phyloP scores from a whole-genome alignment of 2,113 vertebrate species.

The Rhodinocichla rosea region DNA sequence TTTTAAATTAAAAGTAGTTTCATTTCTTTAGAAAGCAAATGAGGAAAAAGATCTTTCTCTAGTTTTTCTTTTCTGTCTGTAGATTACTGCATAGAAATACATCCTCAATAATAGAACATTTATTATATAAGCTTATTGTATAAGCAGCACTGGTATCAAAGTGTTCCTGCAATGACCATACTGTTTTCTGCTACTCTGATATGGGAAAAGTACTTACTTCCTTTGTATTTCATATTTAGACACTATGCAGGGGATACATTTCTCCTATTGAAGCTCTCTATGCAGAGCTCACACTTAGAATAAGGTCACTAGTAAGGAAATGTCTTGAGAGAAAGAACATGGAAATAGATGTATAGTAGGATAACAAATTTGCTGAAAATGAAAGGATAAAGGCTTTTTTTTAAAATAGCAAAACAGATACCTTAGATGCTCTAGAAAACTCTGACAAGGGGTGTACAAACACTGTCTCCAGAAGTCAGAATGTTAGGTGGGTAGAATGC shows the following conservation, averaged over 20 bases:
- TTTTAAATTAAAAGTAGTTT: background rate
- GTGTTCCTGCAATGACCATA: background rate
- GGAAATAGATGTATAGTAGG: background rate
- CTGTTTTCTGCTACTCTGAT: background rate
- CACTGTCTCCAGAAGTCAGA: background rate
- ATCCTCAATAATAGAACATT: background rate
- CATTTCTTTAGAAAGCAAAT: background rate
- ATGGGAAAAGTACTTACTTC: background rate
- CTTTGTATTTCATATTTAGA: background rate
- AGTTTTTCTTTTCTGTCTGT: background rate
- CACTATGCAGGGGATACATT: background rate
- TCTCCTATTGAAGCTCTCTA: background rate
- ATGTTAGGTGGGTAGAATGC: background rate
- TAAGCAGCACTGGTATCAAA: background rate
- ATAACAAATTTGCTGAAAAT: background rate
- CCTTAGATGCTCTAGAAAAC: background rate
- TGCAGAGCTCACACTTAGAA: background rate
- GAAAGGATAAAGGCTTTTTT: background rate
- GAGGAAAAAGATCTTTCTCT: background rate
- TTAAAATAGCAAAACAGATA: background rate
- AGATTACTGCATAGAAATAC: background rate
- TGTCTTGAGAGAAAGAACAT: background rate
- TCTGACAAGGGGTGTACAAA: background rate
- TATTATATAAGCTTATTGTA: background rate
- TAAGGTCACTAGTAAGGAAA: background rate